phyloP scores from a whole-genome alignment of 2,113 vertebrate species.

The Oreocharis arfaki region DNA sequence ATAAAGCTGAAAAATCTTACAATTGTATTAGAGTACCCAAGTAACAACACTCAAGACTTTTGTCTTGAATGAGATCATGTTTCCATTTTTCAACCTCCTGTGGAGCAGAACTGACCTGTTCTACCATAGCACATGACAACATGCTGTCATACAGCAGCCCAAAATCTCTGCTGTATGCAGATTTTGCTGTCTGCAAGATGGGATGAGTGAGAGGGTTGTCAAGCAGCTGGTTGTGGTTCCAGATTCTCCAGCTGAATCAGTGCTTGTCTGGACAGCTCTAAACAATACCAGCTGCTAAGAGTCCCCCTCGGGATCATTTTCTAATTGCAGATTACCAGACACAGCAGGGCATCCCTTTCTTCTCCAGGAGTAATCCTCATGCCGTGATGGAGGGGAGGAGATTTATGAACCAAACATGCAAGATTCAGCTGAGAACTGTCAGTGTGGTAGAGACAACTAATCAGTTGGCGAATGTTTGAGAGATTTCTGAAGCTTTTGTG shows the following conservation, averaged over 20 bases:
- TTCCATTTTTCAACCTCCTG: background rate
- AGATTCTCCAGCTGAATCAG: constrained; percentile 6
- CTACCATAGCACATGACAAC: background rate
- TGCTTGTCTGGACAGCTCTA: constrained; percentile 14
- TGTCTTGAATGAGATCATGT: background rate
- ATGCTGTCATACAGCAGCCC: background rate
- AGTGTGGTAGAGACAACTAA: background rate
- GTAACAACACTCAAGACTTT: background rate
- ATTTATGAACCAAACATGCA: background rate
- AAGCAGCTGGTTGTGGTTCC: background rate
- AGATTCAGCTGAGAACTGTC: background rate
- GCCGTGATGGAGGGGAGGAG: background rate
- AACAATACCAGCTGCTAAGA: background rate
- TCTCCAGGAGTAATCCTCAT: background rate
- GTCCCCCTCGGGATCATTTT: background rate
- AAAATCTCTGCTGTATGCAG: background rate
- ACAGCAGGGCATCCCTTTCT: constrained; percentile 8
- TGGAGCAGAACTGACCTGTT: background rate
- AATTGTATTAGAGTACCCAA: background rate
- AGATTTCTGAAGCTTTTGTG: background rate
- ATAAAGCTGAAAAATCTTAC: background rate
- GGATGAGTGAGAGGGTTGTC: background rate
- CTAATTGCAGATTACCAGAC: constrained; percentile 7
- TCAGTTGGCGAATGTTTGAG: background rate
- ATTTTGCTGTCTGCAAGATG: background rate